phyloP scores from a whole-genome alignment of 2,888 invertebrate species.

The Cylloceria caligata region DNA sequence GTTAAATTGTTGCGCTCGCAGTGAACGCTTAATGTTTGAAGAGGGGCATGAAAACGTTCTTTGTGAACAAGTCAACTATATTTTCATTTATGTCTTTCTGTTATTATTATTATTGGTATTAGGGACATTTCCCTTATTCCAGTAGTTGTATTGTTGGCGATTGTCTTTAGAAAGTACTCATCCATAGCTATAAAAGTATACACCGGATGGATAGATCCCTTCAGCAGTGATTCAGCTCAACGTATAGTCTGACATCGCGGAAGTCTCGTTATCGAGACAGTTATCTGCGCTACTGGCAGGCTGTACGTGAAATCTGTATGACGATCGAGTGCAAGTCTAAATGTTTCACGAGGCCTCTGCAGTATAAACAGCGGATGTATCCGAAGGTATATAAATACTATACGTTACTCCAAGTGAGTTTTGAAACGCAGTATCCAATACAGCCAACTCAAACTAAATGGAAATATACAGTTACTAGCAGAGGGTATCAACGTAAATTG shows the following conservation, averaged over 20 bases:
- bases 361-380: conserved; percentile 28
- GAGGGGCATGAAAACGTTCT: not conserved
- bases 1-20: conserved; percentile 3
- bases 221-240: conserved; percentile 21
- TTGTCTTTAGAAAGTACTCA: not conserved
- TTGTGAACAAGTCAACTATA: not conserved
- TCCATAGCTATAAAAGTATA: not conserved
- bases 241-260: conserved; percentile 14
- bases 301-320: not conserved
- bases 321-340: conserved; percentile 36
- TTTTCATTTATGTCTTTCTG: not conserved
- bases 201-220: not conserved
- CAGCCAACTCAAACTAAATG: conserved; percentile 5
- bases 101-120: not conserved
- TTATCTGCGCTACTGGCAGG: conserved; percentile 13
- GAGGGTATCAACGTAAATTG: conserved; percentile 75
- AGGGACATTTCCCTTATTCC: not conserved
- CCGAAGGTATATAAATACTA: not conserved
- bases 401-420: conserved; percentile 12
- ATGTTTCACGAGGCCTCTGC: conserved; percentile 21
- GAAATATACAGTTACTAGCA: conserved; percentile 41
- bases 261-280: not conserved
- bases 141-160: not conserved
- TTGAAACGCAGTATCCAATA: not conserved
- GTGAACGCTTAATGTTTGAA: conserved; percentile 3